phyloP scores from a whole-genome alignment of 2,888 invertebrate genomes.

The Epistrophe grossulariae region DNA sequence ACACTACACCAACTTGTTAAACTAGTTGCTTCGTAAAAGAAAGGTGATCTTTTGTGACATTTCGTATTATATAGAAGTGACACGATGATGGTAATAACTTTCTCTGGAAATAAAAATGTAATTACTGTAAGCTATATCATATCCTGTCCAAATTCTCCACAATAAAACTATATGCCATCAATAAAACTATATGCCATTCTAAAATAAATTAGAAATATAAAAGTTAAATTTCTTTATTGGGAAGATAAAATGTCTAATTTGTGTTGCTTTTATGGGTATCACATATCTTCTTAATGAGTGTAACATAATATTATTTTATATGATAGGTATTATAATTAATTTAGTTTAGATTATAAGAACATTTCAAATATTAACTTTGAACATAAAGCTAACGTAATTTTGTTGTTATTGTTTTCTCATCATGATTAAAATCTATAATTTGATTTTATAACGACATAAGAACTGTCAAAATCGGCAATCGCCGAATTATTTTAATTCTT shows the following conservation, averaged over 20 bases:
- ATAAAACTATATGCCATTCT: background rate
- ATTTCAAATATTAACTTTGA: too few species aligned
- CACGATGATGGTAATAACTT: slow-evolving; percentile 39
- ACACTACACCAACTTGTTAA: slow-evolving; percentile 10
- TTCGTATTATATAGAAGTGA: slow-evolving; percentile 22
- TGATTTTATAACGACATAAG: background rate
- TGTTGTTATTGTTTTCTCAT: too few species aligned
- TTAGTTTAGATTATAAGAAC: too few species aligned
- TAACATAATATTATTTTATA: background rate
- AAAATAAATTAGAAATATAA: too few species aligned
- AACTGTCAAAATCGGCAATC: too few species aligned
- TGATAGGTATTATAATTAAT: too few species aligned
- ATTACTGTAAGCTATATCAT: slow-evolving; percentile 8
- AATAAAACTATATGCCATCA: background rate
- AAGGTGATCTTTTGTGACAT: slow-evolving; percentile 45
- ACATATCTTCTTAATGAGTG: background rate
- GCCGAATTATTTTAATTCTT: too few species aligned
- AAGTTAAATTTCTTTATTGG: background rate
- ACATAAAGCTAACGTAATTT: too few species aligned
- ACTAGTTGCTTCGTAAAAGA: slow-evolving; percentile 49
- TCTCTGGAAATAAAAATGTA: slow-evolving; percentile 27
- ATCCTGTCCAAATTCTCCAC: slow-evolving; percentile 1
- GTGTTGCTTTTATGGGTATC: too few species aligned
- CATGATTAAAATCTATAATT: too few species aligned
- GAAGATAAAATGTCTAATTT: background rate